phyloP scores from a whole-genome alignment of 2,797 vertebrate genomes.

The Rhincodon typus region DNA sequence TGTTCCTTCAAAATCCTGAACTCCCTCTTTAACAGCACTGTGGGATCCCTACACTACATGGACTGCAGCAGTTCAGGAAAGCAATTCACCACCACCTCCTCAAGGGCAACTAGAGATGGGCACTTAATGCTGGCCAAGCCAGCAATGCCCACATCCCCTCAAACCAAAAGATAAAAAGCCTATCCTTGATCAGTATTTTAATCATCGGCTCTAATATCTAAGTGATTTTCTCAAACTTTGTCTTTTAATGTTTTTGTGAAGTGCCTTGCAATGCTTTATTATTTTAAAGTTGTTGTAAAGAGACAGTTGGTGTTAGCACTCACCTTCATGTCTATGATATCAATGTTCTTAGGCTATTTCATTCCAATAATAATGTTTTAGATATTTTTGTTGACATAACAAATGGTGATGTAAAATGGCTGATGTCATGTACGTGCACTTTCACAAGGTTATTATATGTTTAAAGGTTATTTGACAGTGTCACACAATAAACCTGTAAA shows the following conservation, averaged over 20 bases:
- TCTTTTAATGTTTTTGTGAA: neutral
- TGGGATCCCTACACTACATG: too few species aligned
- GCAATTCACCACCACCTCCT: too few species aligned
- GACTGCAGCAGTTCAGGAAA: too few species aligned
- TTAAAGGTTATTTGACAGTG: neutral
- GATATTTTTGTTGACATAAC: slow-evolving; percentile 34
- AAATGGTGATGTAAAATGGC: too few species aligned
- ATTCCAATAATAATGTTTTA: slow-evolving; percentile 24
- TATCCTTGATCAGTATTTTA: too few species aligned
- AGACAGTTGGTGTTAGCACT: too few species aligned
- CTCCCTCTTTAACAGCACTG: too few species aligned
- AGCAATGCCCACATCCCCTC: too few species aligned
- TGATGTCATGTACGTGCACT: neutral
- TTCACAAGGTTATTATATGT: neutral
- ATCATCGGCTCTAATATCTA: neutral
- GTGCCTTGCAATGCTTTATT: too few species aligned
- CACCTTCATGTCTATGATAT: neutral
- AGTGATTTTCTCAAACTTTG: neutral
- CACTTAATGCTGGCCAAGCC: too few species aligned
- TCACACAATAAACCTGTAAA: neutral
- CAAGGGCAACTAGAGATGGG: too few species aligned
- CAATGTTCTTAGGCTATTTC: neutral
- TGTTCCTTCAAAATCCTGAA: too few species aligned
- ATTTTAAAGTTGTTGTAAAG: neutral
- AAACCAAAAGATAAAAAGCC: neutral